phyloP scores from a whole-genome alignment of 2,797 vertebrate genomes.

The Anas bahamensis region DNA sequence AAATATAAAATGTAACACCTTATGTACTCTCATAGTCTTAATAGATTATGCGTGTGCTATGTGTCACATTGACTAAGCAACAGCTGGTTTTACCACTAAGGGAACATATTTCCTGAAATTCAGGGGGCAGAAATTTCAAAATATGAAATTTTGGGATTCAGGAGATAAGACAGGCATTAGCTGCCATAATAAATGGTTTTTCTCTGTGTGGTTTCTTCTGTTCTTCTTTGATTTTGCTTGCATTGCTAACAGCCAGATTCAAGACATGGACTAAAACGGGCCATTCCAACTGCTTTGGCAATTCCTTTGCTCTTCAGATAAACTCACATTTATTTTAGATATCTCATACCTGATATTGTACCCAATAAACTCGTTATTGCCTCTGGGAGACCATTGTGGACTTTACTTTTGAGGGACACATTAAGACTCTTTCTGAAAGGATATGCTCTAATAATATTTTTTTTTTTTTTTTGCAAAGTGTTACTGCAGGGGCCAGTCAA shows the following conservation, averaged over 20 bases:
- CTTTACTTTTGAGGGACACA: background rate
- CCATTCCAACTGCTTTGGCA: background rate
- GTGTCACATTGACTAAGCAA: background rate
- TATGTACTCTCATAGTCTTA: background rate
- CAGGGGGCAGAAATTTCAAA: background rate
- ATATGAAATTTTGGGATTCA: background rate
- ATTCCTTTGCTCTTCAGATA: background rate
- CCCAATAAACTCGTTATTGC: background rate
- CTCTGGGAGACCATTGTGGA: background rate
- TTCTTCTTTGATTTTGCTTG: background rate
- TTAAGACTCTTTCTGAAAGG: background rate
- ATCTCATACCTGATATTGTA: background rate
- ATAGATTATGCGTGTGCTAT: background rate
- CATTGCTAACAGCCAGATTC: background rate
- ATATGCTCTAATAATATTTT: background rate
- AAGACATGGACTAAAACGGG: background rate
- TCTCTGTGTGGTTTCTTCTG: background rate
- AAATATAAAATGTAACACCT: background rate
- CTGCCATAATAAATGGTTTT: background rate
- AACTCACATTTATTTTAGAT: background rate
- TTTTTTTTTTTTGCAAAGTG: background rate
- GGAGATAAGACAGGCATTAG: background rate
- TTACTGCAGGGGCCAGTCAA: background rate
- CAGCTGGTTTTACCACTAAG: background rate
- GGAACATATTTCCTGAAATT: slow-evolving; percentile 15